A percentile compares a stretch with the other conserved stretches of the same genome.
These are phyloP conservation scores for Drosophila kepulauana DNA, from an alignment of 1,140 invertebrate species.

Conservation along the genomic window DNA sequence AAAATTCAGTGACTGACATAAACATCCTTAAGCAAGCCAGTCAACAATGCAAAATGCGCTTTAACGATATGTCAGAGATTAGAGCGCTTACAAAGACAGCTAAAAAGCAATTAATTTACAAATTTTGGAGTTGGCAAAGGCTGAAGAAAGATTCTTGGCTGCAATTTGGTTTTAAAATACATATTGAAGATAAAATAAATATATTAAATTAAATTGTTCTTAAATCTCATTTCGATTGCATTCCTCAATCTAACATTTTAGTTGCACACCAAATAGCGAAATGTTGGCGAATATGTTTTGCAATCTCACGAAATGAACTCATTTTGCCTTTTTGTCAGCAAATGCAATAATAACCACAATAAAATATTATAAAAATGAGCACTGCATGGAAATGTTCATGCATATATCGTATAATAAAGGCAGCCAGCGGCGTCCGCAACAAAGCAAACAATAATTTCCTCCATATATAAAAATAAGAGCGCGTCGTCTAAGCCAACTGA, in stretches of 20 bases:
- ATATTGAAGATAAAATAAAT: neutral
- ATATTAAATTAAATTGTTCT: neutral
- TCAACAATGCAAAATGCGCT: slow-evolving; percentile 65
- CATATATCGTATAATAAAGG: slow-evolving; percentile 52
- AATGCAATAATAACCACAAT: slow-evolving; percentile 80
- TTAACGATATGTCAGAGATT: slow-evolving; percentile 82
- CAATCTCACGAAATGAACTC: slow-evolving; percentile 2
- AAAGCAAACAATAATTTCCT: slow-evolving; percentile 79
- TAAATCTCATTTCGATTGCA: neutral
- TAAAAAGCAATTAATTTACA: slow-evolving; percentile 66
- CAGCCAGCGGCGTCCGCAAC: slow-evolving; percentile 66
- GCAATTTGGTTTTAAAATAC: neutral
- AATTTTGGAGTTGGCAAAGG: neutral
- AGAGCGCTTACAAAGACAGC: slow-evolving; percentile 57
- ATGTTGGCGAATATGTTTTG: slow-evolving; percentile 2
- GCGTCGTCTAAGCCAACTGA: slow-evolving; percentile 9
- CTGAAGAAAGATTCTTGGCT: slow-evolving; percentile 3
- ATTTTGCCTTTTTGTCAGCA: slow-evolving; percentile 16
- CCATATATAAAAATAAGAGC: slow-evolving; percentile 60
- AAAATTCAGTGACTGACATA: slow-evolving; percentile 77
- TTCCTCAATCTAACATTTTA: neutral
- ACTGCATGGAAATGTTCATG: slow-evolving; percentile 35
- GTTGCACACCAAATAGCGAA: neutral
- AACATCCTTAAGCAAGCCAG: slow-evolving; percentile 76
- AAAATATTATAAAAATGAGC: slow-evolving; percentile 65